Conservation (phyloP, 2,888 invertebrate species). For the Erebia epiphron region DNA sequence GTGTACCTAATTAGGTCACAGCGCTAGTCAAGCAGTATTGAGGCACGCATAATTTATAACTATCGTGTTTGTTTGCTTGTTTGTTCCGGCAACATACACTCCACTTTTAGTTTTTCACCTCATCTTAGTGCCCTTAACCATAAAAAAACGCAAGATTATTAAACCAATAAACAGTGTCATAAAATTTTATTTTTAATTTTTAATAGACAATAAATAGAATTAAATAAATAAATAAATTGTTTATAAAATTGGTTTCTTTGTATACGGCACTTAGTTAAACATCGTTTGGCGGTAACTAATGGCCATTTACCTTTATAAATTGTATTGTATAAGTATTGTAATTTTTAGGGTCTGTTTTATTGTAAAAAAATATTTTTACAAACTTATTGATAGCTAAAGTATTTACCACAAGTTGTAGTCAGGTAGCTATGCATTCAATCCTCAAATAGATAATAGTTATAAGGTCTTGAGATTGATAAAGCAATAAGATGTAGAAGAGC, state of each 20-base stretch:
- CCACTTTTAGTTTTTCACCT: slow-evolving; percentile 11
- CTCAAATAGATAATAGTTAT: slow-evolving; percentile 27
- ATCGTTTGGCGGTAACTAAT: too few relatives aligned
- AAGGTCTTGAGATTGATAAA: slow-evolving; percentile 38
- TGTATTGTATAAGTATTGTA: too few relatives aligned
- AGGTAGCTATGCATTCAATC: not conserved
- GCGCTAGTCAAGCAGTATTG: slow-evolving; percentile 19
- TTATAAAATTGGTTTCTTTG: too few relatives aligned
- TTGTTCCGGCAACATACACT: slow-evolving; percentile 39
- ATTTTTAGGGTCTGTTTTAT: too few relatives aligned
- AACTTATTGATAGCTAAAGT: not conserved
- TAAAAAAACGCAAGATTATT: not conserved
- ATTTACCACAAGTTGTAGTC: too few relatives aligned
- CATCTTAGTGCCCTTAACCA: not conserved
- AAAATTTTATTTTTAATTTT: too few relatives aligned
- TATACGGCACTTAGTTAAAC: too few relatives aligned
- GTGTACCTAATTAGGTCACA: slow-evolving; percentile 6
- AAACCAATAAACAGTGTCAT: too few relatives aligned
- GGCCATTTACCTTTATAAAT: too few relatives aligned
- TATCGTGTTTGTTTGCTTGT: slow-evolving; percentile 39
- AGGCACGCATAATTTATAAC: slow-evolving; percentile 32
- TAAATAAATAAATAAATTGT: too few relatives aligned
- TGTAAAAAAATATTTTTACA: too few relatives aligned
- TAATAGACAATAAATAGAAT: too few relatives aligned
- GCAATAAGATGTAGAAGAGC: slow-evolving; percentile 37